Conservation (phyloP, 2,113 vertebrate genomes). For the Thalassoma bifasciatum region DNA sequence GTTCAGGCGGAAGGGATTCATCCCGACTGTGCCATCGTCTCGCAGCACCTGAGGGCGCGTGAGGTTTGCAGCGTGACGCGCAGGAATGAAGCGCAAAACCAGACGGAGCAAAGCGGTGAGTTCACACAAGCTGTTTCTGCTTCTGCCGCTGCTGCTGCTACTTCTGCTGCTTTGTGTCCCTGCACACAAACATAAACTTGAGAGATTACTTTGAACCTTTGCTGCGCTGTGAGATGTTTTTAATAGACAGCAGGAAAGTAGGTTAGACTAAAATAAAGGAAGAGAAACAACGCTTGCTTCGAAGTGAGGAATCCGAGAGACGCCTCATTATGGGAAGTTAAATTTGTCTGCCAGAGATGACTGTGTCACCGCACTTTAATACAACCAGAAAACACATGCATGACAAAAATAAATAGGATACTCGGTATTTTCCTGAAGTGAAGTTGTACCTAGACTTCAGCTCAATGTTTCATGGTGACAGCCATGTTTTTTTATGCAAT, state of each 20-base stretch:
- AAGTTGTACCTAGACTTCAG: too few species aligned
- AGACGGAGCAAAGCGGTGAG: slow-evolving; percentile 67
- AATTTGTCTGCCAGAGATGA: neutral
- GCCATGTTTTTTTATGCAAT: too few species aligned
- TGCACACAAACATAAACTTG: neutral
- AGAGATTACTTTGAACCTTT: neutral
- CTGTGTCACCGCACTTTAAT: neutral
- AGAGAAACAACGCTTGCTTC: neutral
- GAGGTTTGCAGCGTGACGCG: slow-evolving; percentile 75
- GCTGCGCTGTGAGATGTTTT: slow-evolving; percentile 12
- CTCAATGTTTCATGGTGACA: too few species aligned
- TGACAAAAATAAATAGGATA: neutral
- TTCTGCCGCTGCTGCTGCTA: neutral
- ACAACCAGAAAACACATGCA: neutral
- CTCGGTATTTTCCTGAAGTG: too few species aligned
- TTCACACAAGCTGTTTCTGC: too few species aligned
- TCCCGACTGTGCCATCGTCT: slow-evolving; percentile 82
- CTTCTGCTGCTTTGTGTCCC: neutral
- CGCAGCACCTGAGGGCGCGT: slow-evolving; percentile 75
- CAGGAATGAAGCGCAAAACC: slow-evolving; percentile 75
- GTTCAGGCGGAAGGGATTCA: slow-evolving; percentile 77
- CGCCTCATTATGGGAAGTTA: neutral
- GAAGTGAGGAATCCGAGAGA: neutral
- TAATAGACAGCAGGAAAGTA: slow-evolving; percentile 6
- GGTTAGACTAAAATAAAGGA: neutral